These are phyloP conservation scores for Drosophila aldrichi DNA, from an alignment of 2,888 invertebrate species.

Conservation along the genomic window DNA sequence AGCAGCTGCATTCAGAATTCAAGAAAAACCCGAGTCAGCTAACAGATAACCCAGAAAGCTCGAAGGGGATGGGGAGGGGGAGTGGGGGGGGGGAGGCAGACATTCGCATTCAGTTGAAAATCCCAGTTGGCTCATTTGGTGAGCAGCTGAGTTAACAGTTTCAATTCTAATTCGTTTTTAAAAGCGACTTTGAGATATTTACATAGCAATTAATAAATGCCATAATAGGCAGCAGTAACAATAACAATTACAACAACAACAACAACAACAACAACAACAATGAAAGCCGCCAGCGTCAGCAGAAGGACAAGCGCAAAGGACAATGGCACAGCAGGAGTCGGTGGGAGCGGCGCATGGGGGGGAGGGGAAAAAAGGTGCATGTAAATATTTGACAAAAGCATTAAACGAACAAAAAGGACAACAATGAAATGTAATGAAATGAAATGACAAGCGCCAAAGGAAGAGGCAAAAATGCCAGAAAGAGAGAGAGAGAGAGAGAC, in stretches of 20 bases:
- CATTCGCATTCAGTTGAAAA: conserved; percentile 10
- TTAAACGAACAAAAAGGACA: conserved; percentile 67
- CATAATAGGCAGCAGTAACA: conserved; percentile 51
- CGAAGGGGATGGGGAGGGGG: no score
- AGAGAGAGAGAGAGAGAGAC: no score
- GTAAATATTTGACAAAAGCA: conserved; percentile 72
- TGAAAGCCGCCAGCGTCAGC: conserved; percentile 1
- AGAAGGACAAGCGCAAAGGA: conserved; percentile 29
- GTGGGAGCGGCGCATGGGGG: conserved; percentile 20
- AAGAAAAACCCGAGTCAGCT: no score
- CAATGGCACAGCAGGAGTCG: conserved; percentile 43
- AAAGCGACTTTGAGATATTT: conserved; percentile 60
- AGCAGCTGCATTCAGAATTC: neutral
- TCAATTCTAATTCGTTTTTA: conserved; percentile 50
- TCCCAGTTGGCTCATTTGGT: conserved; percentile 36
- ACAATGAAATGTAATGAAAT: conserved; percentile 74
- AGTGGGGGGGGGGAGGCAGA: neutral
- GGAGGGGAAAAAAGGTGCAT: conserved; percentile 58
- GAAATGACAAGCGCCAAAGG: conserved; percentile 68
- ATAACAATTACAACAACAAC: conserved; percentile 37
- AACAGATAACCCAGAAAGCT: no score
- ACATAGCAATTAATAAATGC: conserved; percentile 73
- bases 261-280: conserved; percentile 16
- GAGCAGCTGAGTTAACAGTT: conserved; percentile 21
- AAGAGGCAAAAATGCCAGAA: conserved; percentile 20